Conservation (phyloP, 1,140 invertebrate species). For the Orius insidiosus region DNA sequence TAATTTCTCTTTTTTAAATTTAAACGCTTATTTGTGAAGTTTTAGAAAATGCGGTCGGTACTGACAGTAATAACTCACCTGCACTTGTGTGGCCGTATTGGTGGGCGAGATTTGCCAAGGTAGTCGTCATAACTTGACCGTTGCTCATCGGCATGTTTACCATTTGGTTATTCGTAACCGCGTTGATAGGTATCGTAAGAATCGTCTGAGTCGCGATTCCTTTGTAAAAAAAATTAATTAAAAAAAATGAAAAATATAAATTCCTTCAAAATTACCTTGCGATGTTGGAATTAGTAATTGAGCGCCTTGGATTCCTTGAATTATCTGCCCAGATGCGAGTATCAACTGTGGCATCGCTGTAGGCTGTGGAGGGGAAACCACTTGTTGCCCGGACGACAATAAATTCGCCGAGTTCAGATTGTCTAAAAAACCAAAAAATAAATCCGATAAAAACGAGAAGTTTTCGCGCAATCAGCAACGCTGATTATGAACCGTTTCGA, state of each 20-base stretch:
- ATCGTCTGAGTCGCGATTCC: constrained; percentile 86
- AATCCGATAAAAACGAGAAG: constrained; percentile 20
- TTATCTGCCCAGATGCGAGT: constrained; percentile 73
- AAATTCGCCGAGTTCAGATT: constrained; percentile 26
- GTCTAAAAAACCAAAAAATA: constrained; percentile 25
- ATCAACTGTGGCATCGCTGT: constrained; percentile 77
- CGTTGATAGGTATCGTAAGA: constrained; percentile 76
- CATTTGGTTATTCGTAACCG: constrained; percentile 62
- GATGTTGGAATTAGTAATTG: constrained; percentile 85
- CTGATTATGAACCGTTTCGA: constrained; percentile 21
- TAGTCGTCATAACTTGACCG: constrained; percentile 69
- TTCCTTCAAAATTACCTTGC: constrained; percentile 45
- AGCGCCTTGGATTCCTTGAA: constrained; percentile 80
- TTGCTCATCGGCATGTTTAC: constrained; percentile 61
- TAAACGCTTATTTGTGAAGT: neutral
- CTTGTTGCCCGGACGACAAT: constrained; percentile 26
- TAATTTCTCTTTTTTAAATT: too few species aligned
- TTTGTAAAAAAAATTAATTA: constrained; percentile 27
- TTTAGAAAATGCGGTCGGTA: neutral
- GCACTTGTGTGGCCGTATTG: constrained; percentile 13
- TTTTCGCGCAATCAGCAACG: constrained; percentile 24
- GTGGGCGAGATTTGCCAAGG: constrained; percentile 46
- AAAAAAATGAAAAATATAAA: neutral
- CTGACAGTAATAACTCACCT: constrained; percentile 3
- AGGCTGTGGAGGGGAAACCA: constrained; percentile 28